phyloP scores from a whole-genome alignment of 2,797 vertebrate species.

The Mormyrops attenuatus region DNA sequence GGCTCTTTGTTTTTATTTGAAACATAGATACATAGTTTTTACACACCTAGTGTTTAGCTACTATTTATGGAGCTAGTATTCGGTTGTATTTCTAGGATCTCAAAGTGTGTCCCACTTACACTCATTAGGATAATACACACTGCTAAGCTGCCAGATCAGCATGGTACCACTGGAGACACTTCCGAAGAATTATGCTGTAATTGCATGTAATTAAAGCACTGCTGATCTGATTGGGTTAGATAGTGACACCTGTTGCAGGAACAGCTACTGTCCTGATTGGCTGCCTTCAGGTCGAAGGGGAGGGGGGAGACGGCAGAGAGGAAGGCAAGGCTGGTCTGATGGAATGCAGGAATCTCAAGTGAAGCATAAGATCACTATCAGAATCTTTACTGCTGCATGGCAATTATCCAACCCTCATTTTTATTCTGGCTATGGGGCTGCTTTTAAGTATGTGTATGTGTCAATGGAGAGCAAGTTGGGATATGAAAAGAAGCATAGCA shows the following conservation, averaged over 20 bases:
- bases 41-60: background rate
- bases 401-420: background rate
- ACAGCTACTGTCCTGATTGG: background rate
- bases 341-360: background rate
- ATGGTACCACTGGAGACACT: background rate
- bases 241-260: background rate
- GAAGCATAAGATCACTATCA: background rate
- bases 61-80: background rate
- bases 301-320: background rate
- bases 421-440: background rate
- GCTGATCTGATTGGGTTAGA: background rate
- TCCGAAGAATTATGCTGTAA: background rate
- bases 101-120: background rate
- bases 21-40: background rate
- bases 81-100: background rate
- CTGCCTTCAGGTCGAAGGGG: background rate
- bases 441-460: background rate
- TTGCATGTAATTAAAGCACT: background rate
- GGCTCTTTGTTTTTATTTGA: background rate
- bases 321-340: background rate
- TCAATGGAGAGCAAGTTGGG: background rate
- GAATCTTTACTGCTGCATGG: background rate
- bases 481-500: background rate
- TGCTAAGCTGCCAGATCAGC: background rate
- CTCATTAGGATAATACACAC: background rate